These are phyloP conservation scores for Rhaphigaster nebulosa DNA, from an alignment of 2,888 invertebrate genomes.

Conservation along the genomic window DNA sequence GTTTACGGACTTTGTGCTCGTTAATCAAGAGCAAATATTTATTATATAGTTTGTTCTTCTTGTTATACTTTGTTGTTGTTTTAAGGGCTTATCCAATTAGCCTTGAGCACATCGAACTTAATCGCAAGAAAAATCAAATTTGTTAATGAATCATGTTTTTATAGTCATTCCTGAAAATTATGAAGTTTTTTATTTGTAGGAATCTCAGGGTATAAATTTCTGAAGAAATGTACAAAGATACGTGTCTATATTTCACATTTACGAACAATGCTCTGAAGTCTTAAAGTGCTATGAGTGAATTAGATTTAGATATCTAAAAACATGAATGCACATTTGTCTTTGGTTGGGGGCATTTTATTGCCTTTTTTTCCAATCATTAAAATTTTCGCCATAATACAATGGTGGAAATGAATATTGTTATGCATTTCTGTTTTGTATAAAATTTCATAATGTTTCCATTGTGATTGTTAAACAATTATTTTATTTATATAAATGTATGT, in stretches of 20 bases:
- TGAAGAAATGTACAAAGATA: conserved; percentile 49
- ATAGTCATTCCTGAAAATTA: neutral
- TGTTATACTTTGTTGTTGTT: neutral
- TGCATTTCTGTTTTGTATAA: conserved; percentile 2
- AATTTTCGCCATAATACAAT: neutral
- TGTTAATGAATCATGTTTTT: conserved; percentile 3
- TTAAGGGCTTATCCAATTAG: neutral
- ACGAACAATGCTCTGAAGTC: neutral
- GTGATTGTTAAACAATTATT: neutral
- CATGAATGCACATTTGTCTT: neutral
- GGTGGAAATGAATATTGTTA: conserved; percentile 9
- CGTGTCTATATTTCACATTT: neutral
- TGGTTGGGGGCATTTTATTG: neutral
- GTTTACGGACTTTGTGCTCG: conserved; percentile 90
- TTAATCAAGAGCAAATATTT: conserved; percentile 89
- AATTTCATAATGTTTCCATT: neutral
- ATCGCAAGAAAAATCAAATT: conserved; percentile 27
- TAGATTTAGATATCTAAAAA: conserved; percentile 11
- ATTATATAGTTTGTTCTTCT: conserved; percentile 73
- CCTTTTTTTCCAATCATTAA: neutral
- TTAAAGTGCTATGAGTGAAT: neutral
- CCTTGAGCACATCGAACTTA: conserved; percentile 2
- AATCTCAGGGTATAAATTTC: conserved; percentile 57
- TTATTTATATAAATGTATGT: neutral
- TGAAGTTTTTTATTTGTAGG: conserved; percentile 40